Base-by-base conservation (phyloP, 2,113 vertebrate species). In the Sciurus niger region DNA sequence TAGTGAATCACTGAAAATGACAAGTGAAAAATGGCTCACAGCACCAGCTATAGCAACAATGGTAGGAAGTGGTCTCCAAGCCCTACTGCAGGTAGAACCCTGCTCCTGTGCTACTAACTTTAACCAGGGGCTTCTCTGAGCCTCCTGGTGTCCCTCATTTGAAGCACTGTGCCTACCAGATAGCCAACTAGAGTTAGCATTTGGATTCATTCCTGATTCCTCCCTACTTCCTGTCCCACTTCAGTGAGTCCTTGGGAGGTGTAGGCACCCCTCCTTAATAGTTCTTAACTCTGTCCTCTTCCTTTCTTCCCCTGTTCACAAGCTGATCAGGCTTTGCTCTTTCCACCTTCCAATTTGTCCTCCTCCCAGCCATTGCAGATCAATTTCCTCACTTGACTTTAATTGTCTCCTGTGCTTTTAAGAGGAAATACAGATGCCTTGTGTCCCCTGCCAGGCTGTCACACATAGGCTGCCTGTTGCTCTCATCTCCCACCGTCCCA, bases 401-500 rank as follows among this genome's bases (percentile, higher is more conserved):
- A 22, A 24, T 51, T 63, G 43, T n/a, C 76, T 30, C n/a, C 34
- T 24, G 25, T 55, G 40, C 76, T 90, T 53, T 11, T 67, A 65
- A 88, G 34, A 79, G 77, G 37, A 89, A 76, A 8, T 46, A 28
- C 72, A 80, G 37, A 58, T 55, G 51, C 40, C 43, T 51, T 4
- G 0, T 40, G 22, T 17, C 1, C 18, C 11, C 9, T n/a, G 24
- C 8, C 67, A 46, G 32, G 4, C 28, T 89, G 82, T 43, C 65
- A 70, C 28, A 32, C 1, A 0, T 4, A 34, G 13, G 34, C 72
- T 12, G 8, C 8, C 6, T 60, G 48, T 2, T 8, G 0, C n/a
- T 22, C 53, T 74, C 3, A 0, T 12, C 32, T 65, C 30, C 25
- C 60, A 25, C 60, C 28, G 0, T 5, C 20, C 40, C 13, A 30